Conservation (phyloP, 2,888 invertebrate genomes). For the Punctoribates punctum region DNA sequence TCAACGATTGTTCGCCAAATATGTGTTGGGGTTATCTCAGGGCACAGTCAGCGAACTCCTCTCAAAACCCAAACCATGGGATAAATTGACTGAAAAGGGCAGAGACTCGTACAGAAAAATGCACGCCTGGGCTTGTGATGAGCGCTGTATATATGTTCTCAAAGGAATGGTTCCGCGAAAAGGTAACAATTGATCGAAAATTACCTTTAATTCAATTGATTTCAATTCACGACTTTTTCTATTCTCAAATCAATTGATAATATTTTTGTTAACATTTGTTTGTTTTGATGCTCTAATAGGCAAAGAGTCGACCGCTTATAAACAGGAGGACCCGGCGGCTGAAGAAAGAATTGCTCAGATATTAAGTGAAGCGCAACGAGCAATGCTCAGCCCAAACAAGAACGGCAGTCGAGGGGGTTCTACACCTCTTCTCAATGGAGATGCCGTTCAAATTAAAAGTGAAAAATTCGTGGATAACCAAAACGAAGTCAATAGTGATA, state of each 20-base stretch:
- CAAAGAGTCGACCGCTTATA: constrained; percentile 69
- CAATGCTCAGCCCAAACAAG: constrained; percentile 62
- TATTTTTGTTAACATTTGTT: background rate
- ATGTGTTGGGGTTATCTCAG: constrained; percentile 91
- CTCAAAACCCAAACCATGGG: constrained; percentile 99
- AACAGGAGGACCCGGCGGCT: constrained; percentile 64
- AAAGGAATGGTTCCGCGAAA: constrained; percentile 61
- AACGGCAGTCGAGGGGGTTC: constrained; percentile 41
- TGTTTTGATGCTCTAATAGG: constrained; percentile 58
- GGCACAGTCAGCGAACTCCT: constrained; percentile 97
- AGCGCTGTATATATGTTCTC: constrained; percentile 90
- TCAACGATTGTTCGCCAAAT: constrained; percentile 96
- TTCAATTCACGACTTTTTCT: background rate
- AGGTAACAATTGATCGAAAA: constrained; percentile 35
- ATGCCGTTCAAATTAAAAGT: background rate
- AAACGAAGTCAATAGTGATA: constrained; percentile 39
- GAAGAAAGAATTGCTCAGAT: constrained; percentile 92
- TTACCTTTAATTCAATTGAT: background rate
- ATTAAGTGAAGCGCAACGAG: constrained; percentile 83
- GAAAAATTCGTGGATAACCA: constrained; percentile 32
- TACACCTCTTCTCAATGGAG: constrained; percentile 37
- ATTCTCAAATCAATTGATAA: background rate
- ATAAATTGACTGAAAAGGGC: constrained; percentile 98
- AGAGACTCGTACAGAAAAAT: constrained; percentile 98
- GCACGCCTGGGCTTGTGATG: constrained; percentile 99